A percentile compares a stretch with the other conserved stretches of the same genome.
Evolutionary conservation across 2,797 vertebrate genomes (phyloP).

Genomic region (Champsocephalus esox): DNA sequence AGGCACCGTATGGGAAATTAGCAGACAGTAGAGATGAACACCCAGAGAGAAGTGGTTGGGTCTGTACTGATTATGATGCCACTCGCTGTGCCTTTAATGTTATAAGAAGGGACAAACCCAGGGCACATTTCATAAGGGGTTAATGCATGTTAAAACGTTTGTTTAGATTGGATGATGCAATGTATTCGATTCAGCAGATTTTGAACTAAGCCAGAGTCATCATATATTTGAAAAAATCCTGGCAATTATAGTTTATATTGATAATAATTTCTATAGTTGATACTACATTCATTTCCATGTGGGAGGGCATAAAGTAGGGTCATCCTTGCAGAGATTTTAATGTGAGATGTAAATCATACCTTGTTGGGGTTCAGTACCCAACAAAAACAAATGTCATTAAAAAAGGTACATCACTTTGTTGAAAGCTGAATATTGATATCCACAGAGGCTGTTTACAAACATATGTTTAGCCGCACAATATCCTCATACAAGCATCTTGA

Average conservation of each 20-base stretch:
- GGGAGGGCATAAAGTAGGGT: neutral
- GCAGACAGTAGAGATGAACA: slow-evolving; percentile 66
- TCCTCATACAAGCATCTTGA: slow-evolving; percentile 65
- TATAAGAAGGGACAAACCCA: slow-evolving; percentile 48
- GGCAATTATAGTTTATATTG: neutral
- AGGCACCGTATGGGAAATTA: slow-evolving; percentile 78
- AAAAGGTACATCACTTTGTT: neutral
- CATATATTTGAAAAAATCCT: neutral
- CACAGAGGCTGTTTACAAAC: slow-evolving; percentile 41
- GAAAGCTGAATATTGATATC: slow-evolving; percentile 33
- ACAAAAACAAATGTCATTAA: slow-evolving; percentile 7
- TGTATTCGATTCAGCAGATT: slow-evolving; percentile 7
- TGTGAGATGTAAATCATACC: neutral
- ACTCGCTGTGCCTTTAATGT: slow-evolving; percentile 70
- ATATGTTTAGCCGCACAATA: slow-evolving; percentile 60
- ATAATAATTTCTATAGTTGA: neutral
- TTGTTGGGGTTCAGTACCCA: neutral
- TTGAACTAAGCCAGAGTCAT: neutral
- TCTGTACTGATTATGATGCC: slow-evolving; percentile 71
- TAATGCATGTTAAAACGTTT: neutral
- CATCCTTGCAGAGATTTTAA: neutral
- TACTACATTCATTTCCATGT: neutral
- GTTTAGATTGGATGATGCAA: neutral
- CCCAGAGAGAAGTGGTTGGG: slow-evolving; percentile 65
- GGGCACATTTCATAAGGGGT: neutral